Evolutionary conservation across 2,113 vertebrate genomes (phyloP), one percentile per base, ranked within the genome.

Genomic region (Diadophis punctatus): DNA sequence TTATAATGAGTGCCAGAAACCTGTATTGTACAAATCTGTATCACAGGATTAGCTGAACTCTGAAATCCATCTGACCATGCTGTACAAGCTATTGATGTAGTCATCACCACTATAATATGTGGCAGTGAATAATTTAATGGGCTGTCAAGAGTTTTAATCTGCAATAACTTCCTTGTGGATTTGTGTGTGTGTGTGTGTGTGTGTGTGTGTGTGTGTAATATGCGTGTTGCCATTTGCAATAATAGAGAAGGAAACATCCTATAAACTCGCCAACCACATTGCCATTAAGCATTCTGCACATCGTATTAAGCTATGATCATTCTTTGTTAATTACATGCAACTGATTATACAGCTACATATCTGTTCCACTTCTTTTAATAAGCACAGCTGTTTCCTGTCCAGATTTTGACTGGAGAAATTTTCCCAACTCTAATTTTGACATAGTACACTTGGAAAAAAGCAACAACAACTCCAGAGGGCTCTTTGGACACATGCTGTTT

Each of bases 361-460:
- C 95, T 94, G 94, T 95, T 95, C 94, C 91, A 96, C 95, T 95
- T 96, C 95, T 94, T 96, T 95, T 96, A 97, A 97, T 95, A 96
- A 97, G 96, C 96, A 96, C 96, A 96, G 96, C 96, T 97, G 96
- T 96, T 97, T 96, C 94, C 96, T 96, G 96, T 96, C 96, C 96
- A 95, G 95, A 94, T 96, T 88, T 96, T 96, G 92, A 96, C 93
- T 84, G 93, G 93, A 96, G 94, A 92, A 96, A 95, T 96, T 95
- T 95, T 95, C 94, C 48, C 85, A 87, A 94, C 91, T 96, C 95
- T 95, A 95, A 96, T 97, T 96, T 96, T 94, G 94, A 95, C 96
- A 96, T 94, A 96, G 95, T 95, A 87, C 95, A 93, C 91, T 95
- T 86, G 51, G 89, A 95, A 51, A n/a, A 20, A 96, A 93, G 16